Conservation (phyloP, 2,797 vertebrate species). For the Helarctos malayanus region DNA sequence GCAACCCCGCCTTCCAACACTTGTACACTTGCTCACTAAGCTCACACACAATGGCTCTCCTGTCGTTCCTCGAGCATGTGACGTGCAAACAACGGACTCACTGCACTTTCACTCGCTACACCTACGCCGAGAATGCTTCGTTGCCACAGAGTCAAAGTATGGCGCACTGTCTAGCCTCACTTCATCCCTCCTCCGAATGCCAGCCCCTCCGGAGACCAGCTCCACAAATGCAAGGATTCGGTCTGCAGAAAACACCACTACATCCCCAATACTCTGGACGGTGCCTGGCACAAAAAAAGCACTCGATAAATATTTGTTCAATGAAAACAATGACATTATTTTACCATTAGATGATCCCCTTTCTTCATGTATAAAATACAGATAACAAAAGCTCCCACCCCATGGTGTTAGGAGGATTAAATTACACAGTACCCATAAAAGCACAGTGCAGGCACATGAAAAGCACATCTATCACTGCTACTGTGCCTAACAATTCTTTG, state of each 20-base stretch:
- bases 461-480: not conserved
- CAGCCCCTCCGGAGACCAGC: not conserved
- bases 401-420: not conserved
- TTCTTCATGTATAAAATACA: not conserved
- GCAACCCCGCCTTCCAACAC: not conserved
- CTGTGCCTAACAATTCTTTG: not conserved
- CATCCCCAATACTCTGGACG: not conserved
- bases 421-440: not conserved
- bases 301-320: not conserved
- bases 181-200: not conserved
- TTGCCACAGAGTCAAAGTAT: not conserved
- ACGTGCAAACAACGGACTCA: not conserved
- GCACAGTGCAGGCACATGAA: rapidly evolving
- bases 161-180: not conserved
- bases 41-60: not conserved
- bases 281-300: not conserved
- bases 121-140: not conserved
- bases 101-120: not conserved
- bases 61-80: not conserved
- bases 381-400: not conserved
- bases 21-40: too few relatives aligned
- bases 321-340: not conserved
- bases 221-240: not conserved
- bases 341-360: not conserved
- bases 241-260: not conserved